Conservation (phyloP, 2,888 invertebrate species). For the Pollenia angustigena region DNA sequence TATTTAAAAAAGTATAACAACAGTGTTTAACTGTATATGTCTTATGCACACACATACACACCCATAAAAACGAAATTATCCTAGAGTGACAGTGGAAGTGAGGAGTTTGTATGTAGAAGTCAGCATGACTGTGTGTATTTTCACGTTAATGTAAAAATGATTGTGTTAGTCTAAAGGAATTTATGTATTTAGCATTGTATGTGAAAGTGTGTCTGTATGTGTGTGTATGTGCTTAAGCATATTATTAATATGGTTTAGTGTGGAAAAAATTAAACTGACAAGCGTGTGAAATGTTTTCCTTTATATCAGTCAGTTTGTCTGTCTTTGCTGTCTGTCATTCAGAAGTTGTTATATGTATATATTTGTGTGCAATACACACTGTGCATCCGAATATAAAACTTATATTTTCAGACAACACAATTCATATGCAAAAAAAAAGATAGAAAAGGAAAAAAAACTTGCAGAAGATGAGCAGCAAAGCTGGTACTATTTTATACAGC, state of each 20-base stretch:
- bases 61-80: constrained; percentile 38
- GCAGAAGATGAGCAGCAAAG: too few relatives aligned
- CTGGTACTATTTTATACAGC: not conserved
- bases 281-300: constrained; percentile 69
- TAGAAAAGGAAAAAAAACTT: not conserved
- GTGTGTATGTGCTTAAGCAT: constrained; percentile 23
- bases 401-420: not conserved
- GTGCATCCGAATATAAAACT: not conserved
- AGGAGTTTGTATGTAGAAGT: constrained; percentile 10
- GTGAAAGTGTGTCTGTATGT: not conserved
- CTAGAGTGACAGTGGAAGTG: constrained; percentile 41
- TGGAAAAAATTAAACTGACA: constrained; percentile 55
- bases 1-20: constrained; percentile 10
- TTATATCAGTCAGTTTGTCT: constrained; percentile 46
- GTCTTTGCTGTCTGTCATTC: constrained; percentile 18
- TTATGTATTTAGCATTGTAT: constrained; percentile 6
- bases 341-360: not conserved
- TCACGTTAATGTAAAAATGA: not conserved
- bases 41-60: not conserved
- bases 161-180: not conserved
- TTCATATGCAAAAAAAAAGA: constrained; percentile 8
- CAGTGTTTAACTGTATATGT: constrained; percentile 2
- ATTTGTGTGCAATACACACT: not conserved
- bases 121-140: not conserved
- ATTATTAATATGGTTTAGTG: constrained; percentile 57